phyloP scores from a whole-genome alignment of 2,113 vertebrate species.

The Oncorhynchus clarkii region DNA sequence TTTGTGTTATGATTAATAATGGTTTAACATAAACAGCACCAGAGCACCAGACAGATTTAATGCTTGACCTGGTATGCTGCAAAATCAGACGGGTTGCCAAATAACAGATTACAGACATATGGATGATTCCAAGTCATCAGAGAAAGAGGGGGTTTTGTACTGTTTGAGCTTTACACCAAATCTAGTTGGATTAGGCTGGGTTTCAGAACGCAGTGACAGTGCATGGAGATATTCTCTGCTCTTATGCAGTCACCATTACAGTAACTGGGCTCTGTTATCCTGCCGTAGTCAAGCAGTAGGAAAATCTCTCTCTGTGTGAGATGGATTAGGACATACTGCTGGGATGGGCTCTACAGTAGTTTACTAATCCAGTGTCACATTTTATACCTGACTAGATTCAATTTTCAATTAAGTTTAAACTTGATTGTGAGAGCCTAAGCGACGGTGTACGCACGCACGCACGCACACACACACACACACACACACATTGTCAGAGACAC shows the following conservation, averaged over 20 bases:
- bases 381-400: too few relatives aligned
- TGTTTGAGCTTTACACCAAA: slow-evolving; percentile 13
- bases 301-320: slow-evolving; percentile 7
- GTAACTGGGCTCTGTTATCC: slow-evolving; percentile 19
- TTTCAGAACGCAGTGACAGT: neutral
- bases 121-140: slow-evolving; percentile 5
- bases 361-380: neutral
- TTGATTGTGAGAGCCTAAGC: neutral
- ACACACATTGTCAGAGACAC: neutral
- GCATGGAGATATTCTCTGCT: neutral
- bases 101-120: neutral
- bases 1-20: slow-evolving; percentile 36
- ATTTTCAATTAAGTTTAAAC: neutral
- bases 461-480: slow-evolving; percentile 51
- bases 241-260: slow-evolving; percentile 17
- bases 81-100: neutral
- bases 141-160: neutral
- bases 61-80: neutral
- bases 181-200: neutral
- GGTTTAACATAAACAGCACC: slow-evolving; percentile 14
- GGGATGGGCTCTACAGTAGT: neutral
- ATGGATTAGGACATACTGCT: neutral
- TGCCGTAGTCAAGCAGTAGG: neutral
- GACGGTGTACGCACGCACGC: too few relatives aligned
- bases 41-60: slow-evolving; percentile 16